These are phyloP conservation scores for Echinometra lucunter DNA, from an alignment of 53 echinoderm and acorn worm genomes.

Conservation along the genomic window DNA sequence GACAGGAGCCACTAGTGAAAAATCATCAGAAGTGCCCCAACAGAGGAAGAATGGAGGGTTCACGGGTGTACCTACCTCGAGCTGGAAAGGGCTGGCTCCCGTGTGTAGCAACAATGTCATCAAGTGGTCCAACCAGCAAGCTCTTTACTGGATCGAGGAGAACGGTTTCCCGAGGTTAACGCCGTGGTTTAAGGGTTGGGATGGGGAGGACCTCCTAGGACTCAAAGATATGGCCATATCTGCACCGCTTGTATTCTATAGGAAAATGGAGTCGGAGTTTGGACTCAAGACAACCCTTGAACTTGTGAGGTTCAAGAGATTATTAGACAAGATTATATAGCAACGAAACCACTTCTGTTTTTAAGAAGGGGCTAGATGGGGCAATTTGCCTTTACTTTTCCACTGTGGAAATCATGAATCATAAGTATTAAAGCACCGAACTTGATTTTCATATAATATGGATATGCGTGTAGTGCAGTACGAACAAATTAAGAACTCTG, in stretches of 20 bases:
- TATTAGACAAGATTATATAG: constrained; percentile 72
- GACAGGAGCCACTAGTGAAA: background rate
- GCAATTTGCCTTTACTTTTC: too few species aligned
- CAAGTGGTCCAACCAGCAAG: constrained; percentile 47
- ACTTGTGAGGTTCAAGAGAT: constrained; percentile 73
- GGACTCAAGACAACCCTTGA: constrained; percentile 75
- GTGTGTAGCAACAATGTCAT: constrained; percentile 34
- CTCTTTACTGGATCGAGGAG: constrained; percentile 70
- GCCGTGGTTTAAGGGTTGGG: constrained; percentile 70
- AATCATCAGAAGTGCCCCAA: background rate
- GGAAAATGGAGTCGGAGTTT: constrained; percentile 71
- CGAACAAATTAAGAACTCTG: too few species aligned
- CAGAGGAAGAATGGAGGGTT: constrained; percentile 18
- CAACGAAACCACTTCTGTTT: too few species aligned
- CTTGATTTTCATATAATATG: too few species aligned
- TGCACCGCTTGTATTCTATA: constrained; percentile 80
- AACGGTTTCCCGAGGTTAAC: constrained; percentile 60
- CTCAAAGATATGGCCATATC: constrained; percentile 70
- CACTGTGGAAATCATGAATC: too few species aligned
- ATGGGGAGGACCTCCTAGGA: constrained; percentile 74
- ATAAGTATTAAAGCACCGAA: too few species aligned
- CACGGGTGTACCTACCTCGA: background rate
- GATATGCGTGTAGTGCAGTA: too few species aligned
- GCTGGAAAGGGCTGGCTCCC: constrained; percentile 40
- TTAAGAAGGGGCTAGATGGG: too few species aligned